Conservation (phyloP, 2,888 invertebrate genomes). For the Hylaea fasciaria region DNA sequence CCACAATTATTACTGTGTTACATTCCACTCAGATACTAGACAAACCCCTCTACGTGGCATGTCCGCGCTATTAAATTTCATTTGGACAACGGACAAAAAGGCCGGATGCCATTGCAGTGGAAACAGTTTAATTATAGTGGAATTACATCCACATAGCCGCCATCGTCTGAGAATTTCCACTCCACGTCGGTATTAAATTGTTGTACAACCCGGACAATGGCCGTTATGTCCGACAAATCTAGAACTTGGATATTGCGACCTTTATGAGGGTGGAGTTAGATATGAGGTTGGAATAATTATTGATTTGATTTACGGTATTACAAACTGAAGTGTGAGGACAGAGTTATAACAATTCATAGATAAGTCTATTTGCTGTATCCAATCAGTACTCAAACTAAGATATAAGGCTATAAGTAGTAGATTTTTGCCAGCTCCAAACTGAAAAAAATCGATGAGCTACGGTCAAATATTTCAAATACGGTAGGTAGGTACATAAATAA, state of each 20-base stretch:
- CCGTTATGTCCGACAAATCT: slow-evolving; percentile 33
- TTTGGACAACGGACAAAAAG: slow-evolving; percentile 36
- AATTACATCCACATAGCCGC: slow-evolving; percentile 28
- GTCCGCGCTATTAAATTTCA: slow-evolving; percentile 20
- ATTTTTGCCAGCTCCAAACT: no score
- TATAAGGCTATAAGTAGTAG: no score
- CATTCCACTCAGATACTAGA: no score
- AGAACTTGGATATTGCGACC: slow-evolving; percentile 38
- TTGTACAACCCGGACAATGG: slow-evolving; percentile 42
- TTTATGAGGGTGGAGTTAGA: slow-evolving; percentile 36
- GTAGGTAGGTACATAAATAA: no score
- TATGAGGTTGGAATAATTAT: slow-evolving; percentile 3
- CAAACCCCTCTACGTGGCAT: no score
- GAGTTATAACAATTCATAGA: no score
- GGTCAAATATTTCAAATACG: no score
- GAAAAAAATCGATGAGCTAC: no score
- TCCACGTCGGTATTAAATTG: slow-evolving; percentile 42
- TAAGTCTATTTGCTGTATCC: no score
- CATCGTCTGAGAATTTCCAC: slow-evolving; percentile 44
- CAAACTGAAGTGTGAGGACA: no score
- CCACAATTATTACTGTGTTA: no score
- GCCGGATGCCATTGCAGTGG: slow-evolving; percentile 35
- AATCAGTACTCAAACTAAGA: no score
- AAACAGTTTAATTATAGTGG: slow-evolving; percentile 43
- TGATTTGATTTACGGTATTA: slow-evolving; percentile 1